phyloP scores from a whole-genome alignment of 2,113 vertebrate genomes.

The Alligator sinensis region DNA sequence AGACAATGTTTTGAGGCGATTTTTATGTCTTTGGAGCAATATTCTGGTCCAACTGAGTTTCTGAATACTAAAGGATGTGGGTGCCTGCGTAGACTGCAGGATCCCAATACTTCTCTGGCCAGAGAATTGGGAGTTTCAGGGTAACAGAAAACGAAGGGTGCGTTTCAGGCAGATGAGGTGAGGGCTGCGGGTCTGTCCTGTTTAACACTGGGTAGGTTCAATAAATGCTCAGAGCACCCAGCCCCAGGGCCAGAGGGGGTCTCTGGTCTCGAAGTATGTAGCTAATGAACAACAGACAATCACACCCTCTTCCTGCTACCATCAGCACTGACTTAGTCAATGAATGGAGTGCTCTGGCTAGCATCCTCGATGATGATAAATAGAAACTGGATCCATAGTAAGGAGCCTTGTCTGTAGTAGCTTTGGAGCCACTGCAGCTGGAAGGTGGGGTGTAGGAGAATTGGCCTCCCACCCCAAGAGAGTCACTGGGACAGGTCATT shows the following conservation, averaged over 20 bases:
- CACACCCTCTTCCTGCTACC: not conserved
- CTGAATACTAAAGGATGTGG: not conserved
- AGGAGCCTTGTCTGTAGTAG: fast-evolving
- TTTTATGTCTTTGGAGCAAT: not conserved
- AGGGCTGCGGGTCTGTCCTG: not conserved
- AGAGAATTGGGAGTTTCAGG: not conserved
- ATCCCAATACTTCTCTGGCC: not conserved
- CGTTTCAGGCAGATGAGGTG: not conserved
- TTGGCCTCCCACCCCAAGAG: fast-evolving
- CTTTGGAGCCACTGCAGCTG: not conserved
- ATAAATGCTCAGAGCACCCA: not conserved
- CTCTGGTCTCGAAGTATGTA: not conserved
- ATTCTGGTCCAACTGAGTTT: not conserved
- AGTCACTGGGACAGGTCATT: not conserved
- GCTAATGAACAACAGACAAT: not conserved
- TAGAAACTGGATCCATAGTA: not conserved
- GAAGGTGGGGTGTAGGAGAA: not conserved
- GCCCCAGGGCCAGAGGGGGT: not conserved
- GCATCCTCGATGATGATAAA: not conserved
- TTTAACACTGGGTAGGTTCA: not conserved
- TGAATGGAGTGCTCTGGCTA: not conserved
- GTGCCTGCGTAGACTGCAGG: not conserved
- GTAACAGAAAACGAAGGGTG: not conserved
- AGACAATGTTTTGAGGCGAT: not conserved
- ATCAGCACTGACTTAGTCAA: not conserved